These are phyloP conservation scores for Diorhabda sublineata DNA, from an alignment of 1,140 invertebrate species.

Conservation along the genomic window DNA sequence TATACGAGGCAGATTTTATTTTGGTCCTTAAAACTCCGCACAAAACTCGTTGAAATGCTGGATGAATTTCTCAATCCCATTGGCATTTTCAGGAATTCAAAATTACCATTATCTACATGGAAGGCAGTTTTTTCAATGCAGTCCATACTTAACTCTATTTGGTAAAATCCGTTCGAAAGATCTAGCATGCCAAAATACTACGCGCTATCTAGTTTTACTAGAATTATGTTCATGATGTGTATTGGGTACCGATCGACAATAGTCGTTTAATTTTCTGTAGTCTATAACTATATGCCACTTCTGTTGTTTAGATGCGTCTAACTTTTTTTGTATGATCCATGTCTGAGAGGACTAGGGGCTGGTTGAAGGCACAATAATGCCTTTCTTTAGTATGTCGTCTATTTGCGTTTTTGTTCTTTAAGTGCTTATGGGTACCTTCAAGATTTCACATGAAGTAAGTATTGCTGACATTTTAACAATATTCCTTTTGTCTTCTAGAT, in stretches of 20 bases:
- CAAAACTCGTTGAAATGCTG: conserved; percentile 47
- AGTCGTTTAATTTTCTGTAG: conserved; percentile 30
- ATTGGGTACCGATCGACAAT: conserved; percentile 18
- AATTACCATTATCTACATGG: conserved; percentile 13
- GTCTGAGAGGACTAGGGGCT: conserved; percentile 24
- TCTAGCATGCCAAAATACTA: conserved; percentile 51
- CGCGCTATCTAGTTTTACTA: conserved; percentile 41
- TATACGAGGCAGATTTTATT: conserved; percentile 38
- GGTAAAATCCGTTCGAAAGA: conserved; percentile 35
- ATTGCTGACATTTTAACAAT: too few species aligned
- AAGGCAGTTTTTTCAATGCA: conserved; percentile 18
- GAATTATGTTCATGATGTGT: conserved; percentile 17
- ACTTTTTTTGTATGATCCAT: conserved; percentile 26
- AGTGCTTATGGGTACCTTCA: too few species aligned
- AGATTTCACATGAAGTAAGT: too few species aligned
- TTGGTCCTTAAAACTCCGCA: conserved; percentile 31
- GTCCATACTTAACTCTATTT: conserved; percentile 15
- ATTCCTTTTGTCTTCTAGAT: too few species aligned
- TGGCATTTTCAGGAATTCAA: conserved; percentile 26
- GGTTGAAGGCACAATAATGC: conserved; percentile 36
- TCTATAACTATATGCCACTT: conserved; percentile 45
- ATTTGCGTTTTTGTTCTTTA: too few species aligned
- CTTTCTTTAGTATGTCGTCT: conserved; percentile 30
- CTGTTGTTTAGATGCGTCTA: conserved; percentile 27
- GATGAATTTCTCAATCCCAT: conserved; percentile 45